Evolutionary conservation across 2,888 invertebrate genomes (phyloP).

Genomic region (Temnothorax unifasciatus): DNA sequence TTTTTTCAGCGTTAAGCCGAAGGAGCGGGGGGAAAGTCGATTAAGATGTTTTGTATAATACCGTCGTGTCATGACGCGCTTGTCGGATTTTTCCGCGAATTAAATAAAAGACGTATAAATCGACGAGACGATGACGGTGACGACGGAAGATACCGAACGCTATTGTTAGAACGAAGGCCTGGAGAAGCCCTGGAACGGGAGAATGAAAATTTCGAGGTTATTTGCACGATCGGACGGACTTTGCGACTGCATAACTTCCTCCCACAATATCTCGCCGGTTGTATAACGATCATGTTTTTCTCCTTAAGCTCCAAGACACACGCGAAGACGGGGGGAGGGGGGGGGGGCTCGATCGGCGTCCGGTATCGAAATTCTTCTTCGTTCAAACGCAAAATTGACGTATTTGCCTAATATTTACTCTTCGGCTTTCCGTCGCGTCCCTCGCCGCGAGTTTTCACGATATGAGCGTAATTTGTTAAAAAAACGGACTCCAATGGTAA

Average conservation of each 20-base stretch:
- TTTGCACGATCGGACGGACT: constrained; percentile 58
- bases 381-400: neutral
- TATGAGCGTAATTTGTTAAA: neutral
- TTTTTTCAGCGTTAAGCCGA: neutral
- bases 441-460: neutral
- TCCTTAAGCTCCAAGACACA: constrained; percentile 39
- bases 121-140: neutral
- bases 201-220: constrained; percentile 63
- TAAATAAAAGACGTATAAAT: neutral
- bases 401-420: neutral
- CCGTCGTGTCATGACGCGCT: constrained; percentile 3
- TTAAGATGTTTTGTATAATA: constrained; percentile 53
- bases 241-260: constrained; percentile 61
- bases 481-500: neutral
- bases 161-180: constrained; percentile 29
- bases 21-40: constrained; percentile 11
- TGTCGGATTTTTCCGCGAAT: constrained; percentile 43
- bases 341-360: neutral
- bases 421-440: too few relatives aligned
- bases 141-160: neutral
- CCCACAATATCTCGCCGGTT: constrained; percentile 59
- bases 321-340: neutral
- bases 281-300: constrained; percentile 72
- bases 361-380: neutral
- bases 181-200: constrained; percentile 27